phyloP scores from a whole-genome alignment of 2,113 vertebrate genomes.

The Dipodomys merriami region DNA sequence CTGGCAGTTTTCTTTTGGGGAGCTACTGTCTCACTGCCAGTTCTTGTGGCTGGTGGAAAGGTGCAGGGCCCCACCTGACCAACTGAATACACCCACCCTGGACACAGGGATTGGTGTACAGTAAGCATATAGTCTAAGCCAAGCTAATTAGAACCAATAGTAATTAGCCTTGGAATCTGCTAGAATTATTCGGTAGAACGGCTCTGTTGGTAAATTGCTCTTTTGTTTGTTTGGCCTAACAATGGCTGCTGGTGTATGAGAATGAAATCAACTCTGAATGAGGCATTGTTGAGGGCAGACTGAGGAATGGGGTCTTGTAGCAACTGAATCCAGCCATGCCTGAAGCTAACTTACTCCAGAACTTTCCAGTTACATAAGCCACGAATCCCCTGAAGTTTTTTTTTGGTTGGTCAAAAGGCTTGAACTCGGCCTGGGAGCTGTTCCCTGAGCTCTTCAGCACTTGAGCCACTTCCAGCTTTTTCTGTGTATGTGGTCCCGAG shows the following conservation, averaged over 20 bases:
- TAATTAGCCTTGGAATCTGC: neutral
- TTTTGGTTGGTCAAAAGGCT: neutral
- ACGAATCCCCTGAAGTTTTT: too few species aligned
- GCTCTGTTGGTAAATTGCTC: neutral
- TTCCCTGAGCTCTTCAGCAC: too few species aligned
- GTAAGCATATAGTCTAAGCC: neutral
- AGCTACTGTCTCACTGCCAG: too few species aligned
- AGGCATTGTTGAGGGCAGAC: neutral
- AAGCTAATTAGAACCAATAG: neutral
- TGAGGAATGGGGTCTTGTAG: neutral
- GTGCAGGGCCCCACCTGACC: neutral
- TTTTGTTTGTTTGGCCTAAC: neutral
- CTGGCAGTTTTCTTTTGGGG: neutral
- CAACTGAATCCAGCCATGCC: neutral
- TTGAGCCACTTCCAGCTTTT: too few species aligned
- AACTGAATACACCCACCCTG: neutral
- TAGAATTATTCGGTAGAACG: accelerated
- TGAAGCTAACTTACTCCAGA: neutral
- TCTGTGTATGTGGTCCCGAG: too few species aligned
- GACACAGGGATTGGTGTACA: neutral
- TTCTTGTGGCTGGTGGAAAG: neutral
- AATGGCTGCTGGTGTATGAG: neutral
- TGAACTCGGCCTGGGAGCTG: too few species aligned
- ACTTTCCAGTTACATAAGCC: neutral
- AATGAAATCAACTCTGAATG: neutral